A percentile compares a stretch with the other conserved stretches of the same genome.
Conservation (phyloP, 1,140 invertebrate genomes). For the Agrypnia vestita region DNA sequence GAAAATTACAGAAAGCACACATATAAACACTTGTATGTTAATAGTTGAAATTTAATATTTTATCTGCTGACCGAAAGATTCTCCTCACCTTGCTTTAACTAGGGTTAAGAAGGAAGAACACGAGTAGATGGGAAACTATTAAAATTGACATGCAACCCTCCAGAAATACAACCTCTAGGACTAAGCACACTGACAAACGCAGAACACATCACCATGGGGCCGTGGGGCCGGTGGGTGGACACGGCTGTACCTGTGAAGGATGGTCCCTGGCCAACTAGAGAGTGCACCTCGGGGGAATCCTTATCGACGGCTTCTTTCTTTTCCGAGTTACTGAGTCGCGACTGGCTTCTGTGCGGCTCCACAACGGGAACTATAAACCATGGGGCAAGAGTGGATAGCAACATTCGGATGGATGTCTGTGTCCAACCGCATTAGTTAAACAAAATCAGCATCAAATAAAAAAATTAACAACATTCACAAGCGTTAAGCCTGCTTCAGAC, state of each 20-base stretch:
- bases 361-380: constrained; percentile 54
- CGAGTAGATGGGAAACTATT: background rate
- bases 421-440: background rate
- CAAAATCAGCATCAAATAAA: constrained; percentile 5
- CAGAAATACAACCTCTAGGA: constrained; percentile 18
- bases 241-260: constrained; percentile 51
- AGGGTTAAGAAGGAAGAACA: too few relatives aligned
- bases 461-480: constrained; percentile 29
- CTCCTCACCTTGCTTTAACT: too few relatives aligned
- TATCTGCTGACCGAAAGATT: too few relatives aligned
- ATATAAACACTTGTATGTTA: too few relatives aligned
- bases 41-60: too few relatives aligned
- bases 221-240: background rate
- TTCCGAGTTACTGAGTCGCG: constrained; percentile 47
- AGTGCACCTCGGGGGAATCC: constrained; percentile 41
- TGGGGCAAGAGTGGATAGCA: constrained; percentile 6
- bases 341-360: constrained; percentile 37
- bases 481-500: constrained; percentile 16
- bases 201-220: constrained; percentile 24
- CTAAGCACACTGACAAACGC: constrained; percentile 6
- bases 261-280: constrained; percentile 33
- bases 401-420: constrained; percentile 1
- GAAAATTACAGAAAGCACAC: too few relatives aligned
- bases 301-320: constrained; percentile 53
- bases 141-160: constrained; percentile 7